phyloP scores from a whole-genome alignment of 1,140 invertebrate species.

The Drosophila subobscura region DNA sequence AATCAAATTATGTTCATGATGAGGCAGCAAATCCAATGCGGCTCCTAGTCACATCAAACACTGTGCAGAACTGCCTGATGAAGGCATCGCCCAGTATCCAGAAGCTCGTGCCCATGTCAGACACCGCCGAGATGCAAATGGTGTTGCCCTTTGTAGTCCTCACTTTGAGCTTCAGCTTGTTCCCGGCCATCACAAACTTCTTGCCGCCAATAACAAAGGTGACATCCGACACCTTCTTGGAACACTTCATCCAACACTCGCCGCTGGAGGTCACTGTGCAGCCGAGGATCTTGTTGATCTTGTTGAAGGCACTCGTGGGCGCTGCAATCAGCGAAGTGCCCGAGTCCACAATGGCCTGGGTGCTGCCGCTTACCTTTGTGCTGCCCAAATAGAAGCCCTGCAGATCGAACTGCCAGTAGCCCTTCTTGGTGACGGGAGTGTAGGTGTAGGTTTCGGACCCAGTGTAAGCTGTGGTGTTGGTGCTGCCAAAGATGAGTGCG shows the following conservation, averaged over 20 bases:
- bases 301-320: slow-evolving; percentile 85
- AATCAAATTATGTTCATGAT: neutral
- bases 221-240: slow-evolving; percentile 17
- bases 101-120: neutral
- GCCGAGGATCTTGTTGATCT: slow-evolving; percentile 55
- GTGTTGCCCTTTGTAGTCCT: slow-evolving; percentile 22
- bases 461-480: slow-evolving; percentile 32
- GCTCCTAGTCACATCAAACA: slow-evolving; percentile 18
- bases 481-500: slow-evolving; percentile 38
- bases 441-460: slow-evolving; percentile 46
- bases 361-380: slow-evolving; percentile 73
- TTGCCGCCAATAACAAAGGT: slow-evolving; percentile 15
- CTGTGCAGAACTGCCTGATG: slow-evolving; percentile 21
- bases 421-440: slow-evolving; percentile 47
- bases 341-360: slow-evolving; percentile 89
- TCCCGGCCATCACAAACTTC: neutral
- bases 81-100: slow-evolving; percentile 40
- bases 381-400: slow-evolving; percentile 23
- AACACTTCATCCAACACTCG: slow-evolving; percentile 40
- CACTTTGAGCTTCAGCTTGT: slow-evolving; percentile 27
- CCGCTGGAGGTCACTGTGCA: slow-evolving; percentile 35
- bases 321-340: slow-evolving; percentile 90
- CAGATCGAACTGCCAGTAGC: slow-evolving; percentile 67
- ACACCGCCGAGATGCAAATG: slow-evolving; percentile 27
- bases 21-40: slow-evolving; percentile 34